Base-by-base conservation (phyloP, 2,888 invertebrate species). In the Tiliacea citrago region DNA sequence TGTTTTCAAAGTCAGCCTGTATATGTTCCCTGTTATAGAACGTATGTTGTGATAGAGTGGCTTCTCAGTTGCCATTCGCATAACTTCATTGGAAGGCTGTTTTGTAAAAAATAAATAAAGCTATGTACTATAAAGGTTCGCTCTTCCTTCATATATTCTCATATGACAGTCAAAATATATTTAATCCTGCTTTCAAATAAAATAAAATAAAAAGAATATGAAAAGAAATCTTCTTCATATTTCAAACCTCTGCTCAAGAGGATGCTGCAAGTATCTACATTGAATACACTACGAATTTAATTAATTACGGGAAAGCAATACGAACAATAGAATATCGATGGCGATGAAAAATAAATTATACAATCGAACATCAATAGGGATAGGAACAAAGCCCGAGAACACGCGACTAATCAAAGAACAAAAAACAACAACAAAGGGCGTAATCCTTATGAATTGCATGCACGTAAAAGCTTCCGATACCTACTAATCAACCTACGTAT, bases 331-430 rank as follows among this genome's bases (percentile, higher is more conserved):
- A 29, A 53, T 29, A 35, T 18, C 42, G 24, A 49, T 45, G 29
- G n/a, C 18, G 29, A 55, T 45, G 55, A 39, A 57, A 74, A 78
- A 39, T 5, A 53, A 16, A 74, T 39, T 29, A 47, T 24, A 42
- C n/a, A 55, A 8, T 49, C 69, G 39, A 57, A 69, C 16, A 53
- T n/a, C 16, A 21, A 29, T 24, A 2, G 16, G 13, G 18, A 57
- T 35, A 8, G 10, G n/a, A 18, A 57, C 18, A 57, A 69, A 58
- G 57, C 55, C 47, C n/a, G 47, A 42, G 71, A 72, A 45, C 24
- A 79, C 21, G 42, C 21, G 9, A 57, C 49, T 57, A 57, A 79
- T 71, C 42, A 79, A 73, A 65, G 35, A 42, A 53, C 16, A 53
- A 42, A 72, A 51, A 51, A 65, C 24, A 72, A 61, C n/a, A 42